Base-by-base conservation (phyloP, 2,888 invertebrate genomes). In the Acanthococcus lagerstroemiae region DNA sequence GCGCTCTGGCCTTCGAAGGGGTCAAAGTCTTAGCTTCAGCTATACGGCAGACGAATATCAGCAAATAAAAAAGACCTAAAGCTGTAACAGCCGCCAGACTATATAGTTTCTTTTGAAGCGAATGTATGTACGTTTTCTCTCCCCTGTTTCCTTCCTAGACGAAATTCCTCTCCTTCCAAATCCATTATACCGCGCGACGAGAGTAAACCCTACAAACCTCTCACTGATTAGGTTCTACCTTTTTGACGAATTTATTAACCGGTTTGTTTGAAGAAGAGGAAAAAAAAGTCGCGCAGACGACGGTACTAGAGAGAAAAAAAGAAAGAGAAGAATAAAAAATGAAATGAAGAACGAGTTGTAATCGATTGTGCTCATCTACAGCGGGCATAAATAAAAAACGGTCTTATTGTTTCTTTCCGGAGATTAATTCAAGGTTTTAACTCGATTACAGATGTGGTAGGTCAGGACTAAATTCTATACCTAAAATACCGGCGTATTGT, bases 161-260 rank as follows among this genome's bases (percentile, higher is more conserved):
- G 50, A 61, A 61, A 61, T 61, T 61, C 48, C 61, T 61, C n/a
- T n/a, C 26, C 61, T 48, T 61, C 61, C 61, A 48, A 61, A 61
- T 61, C 61, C 50, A 61, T 61, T 61, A 61, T 61, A 61, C 45
- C 46, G 60, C 21, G 25, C 48, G 55, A 55, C n/a, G 26, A 55
- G 27, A 55, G 25, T 17, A 55, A 55, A 48, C 50, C 61, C 61
- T 55, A 61, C 26, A 48, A 61, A 61, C 61, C 61, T 61, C 60
- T 48, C 60, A 46, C 46, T 46, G 61, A 61, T 61, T 61, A 61
- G 61, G 61, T 61, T 61, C 61, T 50, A 61, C 48, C 50, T 61
- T 61, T 61, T 61, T 61, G 61, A 61, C 61, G 61, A 61, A 61
- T 61, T 61, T 61, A 61, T 61, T 61, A 61, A 61, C 61, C 61